A percentile compares a stretch with the other conserved stretches of the same genome.
Evolutionary conservation across 2,113 vertebrate species (phyloP).

Genomic region (Sorex fumeus): DNA sequence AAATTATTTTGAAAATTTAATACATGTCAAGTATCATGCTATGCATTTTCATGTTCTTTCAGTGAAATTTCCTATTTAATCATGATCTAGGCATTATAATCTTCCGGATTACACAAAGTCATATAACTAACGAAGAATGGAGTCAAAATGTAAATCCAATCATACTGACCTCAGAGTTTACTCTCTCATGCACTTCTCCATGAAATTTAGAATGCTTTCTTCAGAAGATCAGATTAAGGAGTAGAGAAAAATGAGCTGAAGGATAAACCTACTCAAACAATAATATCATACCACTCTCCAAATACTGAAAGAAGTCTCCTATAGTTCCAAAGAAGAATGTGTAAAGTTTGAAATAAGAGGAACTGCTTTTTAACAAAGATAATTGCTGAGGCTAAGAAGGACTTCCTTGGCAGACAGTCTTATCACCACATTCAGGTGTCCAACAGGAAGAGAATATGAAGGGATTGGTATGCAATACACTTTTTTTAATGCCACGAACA

Average conservation of each 20-base stretch:
- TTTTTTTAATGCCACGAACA: background rate
- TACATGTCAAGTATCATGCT: background rate
- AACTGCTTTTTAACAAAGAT: background rate
- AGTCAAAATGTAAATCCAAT: background rate
- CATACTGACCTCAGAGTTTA: background rate
- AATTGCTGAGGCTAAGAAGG: background rate
- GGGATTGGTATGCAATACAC: background rate
- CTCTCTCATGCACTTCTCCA: background rate
- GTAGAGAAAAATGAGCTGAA: background rate
- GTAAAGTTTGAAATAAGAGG: background rate
- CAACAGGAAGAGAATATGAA: background rate
- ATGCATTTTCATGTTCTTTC: background rate
- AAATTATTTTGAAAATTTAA: slow-evolving; percentile 6
- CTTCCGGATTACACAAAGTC: background rate
- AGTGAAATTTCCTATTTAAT: background rate
- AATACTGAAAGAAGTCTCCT: background rate
- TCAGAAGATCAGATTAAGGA: background rate
- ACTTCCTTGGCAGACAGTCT: background rate
- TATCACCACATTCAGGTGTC: background rate
- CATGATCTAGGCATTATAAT: background rate
- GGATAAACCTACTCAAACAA: background rate
- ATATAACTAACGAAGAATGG: background rate
- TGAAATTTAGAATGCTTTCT: background rate
- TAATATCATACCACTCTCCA: background rate
- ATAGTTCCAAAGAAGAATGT: background rate